Base-by-base conservation (phyloP, 2,888 invertebrate genomes). In the Mythimna loreyi region DNA sequence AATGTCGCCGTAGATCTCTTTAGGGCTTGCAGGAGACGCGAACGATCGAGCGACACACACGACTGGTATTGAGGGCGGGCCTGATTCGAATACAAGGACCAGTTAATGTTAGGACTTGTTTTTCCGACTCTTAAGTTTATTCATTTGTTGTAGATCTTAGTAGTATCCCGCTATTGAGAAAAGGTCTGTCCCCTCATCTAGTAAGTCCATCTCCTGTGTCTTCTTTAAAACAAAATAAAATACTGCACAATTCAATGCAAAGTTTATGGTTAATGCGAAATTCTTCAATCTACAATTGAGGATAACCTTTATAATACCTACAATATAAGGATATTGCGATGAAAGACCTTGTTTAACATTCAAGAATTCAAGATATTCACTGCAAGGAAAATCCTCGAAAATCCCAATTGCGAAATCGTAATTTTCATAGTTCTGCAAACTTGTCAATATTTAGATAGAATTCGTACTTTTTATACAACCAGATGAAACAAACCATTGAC, bases 1-100 rank as follows among this genome's bases (percentile, higher is more conserved):
- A 82, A 82, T 84, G 80, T 66, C 67, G 36, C 50, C 43, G 49
- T 66, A 64, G 79, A 64, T 78, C 59, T 78, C 66, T 70, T 45
- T 59, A 53, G 68, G 70, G 70, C 61, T 56, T 50, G 64, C 45
- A 65, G 64, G 67, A 47, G 49, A 60, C 11, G 67, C 74, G 63
- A 50, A 70, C 61, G 58, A 71, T 59, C 72, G 67, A 62, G 60
- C 21, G 21, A 66, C 67, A 52, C 40, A 75, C 67, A 68, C 64
- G 80, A 74, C 49, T 43, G n/a, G 45, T 56, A 70, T 66, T 74
- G 65, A 57, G 69, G 43, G 36, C 62, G 59, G n/a, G 50, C 62
- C 52, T 65, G 66, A 71, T 56, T 59, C 9, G 49, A 75, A 66
- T 74, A 64, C 33, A 64, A 64, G 67, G 66, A 69, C 50, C 47